Conservation (phyloP, 2,888 invertebrate genomes). For the Parnassius smintheus region DNA sequence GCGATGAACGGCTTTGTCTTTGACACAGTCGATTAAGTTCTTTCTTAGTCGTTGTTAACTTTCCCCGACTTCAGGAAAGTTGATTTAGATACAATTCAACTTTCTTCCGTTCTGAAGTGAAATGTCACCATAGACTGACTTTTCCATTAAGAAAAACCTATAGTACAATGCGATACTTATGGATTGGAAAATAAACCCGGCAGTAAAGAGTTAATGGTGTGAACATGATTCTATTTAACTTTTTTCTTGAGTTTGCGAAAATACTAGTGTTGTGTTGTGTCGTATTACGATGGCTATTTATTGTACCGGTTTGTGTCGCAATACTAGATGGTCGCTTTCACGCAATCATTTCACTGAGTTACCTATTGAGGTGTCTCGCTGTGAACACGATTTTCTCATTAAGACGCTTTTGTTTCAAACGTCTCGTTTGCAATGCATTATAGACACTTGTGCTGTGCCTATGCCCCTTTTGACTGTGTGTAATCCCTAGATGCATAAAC, state of each 20-base stretch:
- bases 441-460: conserved; percentile 1
- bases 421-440: conserved; percentile 33
- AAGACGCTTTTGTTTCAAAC: conserved; percentile 65
- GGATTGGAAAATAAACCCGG: conserved; percentile 26
- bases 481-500: no score
- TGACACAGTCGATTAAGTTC: conserved; percentile 20
- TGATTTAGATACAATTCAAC: conserved; percentile 30
- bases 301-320: conserved; percentile 30
- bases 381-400: conserved; percentile 74
- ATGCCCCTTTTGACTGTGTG: background rate
- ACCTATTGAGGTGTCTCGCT: conserved; percentile 44
- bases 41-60: conserved; percentile 11
- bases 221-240: conserved; percentile 28
- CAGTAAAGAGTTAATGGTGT: conserved; percentile 27
- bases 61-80: conserved; percentile 19
- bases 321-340: conserved; percentile 61
- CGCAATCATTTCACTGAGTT: conserved; percentile 57
- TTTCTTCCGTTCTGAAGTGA: conserved; percentile 34
- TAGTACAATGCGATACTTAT: conserved; percentile 34
- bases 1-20: conserved; percentile 3
- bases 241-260: conserved; percentile 34
- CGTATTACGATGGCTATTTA: conserved; percentile 19
- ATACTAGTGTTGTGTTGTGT: conserved; percentile 11
- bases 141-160: conserved; percentile 33
- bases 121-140: conserved; percentile 37